Percentiles rank a stretch among this genome's conserved stretches.
Conservation (phyloP, 2,888 invertebrate genomes). For the Hanleya hanleyi region DNA sequence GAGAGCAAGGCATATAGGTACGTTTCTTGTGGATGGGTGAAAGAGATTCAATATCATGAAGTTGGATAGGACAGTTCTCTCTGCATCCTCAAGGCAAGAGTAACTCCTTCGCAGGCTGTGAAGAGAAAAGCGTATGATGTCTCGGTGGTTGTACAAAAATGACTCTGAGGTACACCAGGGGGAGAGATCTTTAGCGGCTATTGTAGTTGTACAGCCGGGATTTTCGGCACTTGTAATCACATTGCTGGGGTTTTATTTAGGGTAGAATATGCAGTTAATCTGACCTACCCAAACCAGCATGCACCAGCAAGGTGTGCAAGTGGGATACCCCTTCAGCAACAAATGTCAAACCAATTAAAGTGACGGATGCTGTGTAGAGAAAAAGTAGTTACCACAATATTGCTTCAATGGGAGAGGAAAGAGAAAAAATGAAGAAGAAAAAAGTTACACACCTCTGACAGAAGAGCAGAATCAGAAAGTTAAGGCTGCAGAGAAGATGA, state of each 20-base stretch:
- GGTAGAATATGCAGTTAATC: background rate
- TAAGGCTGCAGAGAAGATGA: background rate
- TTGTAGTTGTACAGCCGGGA: slow-evolving; percentile 33
- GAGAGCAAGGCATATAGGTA: slow-evolving; percentile 34
- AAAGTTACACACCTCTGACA: background rate
- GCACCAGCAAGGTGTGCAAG: background rate
- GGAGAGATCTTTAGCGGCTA: slow-evolving; percentile 16
- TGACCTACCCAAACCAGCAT: background rate
- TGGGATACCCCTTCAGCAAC: background rate
- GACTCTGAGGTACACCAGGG: background rate
- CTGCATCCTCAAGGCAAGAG: slow-evolving; percentile 33
- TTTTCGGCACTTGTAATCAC: background rate
- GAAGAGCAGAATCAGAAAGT: background rate
- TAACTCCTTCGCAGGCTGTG: slow-evolving; percentile 34
- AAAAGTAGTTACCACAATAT: background rate
- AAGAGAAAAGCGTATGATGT: slow-evolving; percentile 32
- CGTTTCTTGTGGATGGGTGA: slow-evolving; percentile 32
- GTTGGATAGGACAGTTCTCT: background rate
- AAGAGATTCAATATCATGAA: slow-evolving; percentile 29
- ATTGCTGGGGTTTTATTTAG: background rate
- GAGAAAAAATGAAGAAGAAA: background rate
- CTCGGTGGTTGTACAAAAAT: slow-evolving; percentile 26
- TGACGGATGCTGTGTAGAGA: background rate
- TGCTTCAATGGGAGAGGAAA: too few species aligned
- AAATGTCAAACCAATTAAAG: background rate